These are phyloP conservation scores for Theropithecus gelada DNA, from an alignment of 2,113 vertebrate genomes.

Conservation along the genomic window DNA sequence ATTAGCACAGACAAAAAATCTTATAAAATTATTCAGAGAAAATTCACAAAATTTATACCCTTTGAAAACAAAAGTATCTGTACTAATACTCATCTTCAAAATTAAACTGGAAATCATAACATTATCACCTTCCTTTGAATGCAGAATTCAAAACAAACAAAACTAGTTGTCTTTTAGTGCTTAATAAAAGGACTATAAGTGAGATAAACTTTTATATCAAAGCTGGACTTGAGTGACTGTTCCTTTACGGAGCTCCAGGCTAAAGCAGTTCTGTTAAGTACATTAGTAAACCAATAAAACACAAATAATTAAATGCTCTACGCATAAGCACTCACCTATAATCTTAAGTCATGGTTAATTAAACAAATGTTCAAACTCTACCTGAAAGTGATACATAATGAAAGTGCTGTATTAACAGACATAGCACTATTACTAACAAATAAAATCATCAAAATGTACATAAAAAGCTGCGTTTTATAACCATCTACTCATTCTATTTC, in stretches of 20 bases:
- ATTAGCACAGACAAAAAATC: not conserved
- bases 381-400: not conserved
- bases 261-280: not conserved
- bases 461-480: conserved; percentile 39
- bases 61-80: not conserved
- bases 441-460: conserved; percentile 1
- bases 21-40: not conserved
- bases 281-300: conserved; percentile 32
- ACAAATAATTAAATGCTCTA: not conserved
- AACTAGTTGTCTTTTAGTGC: not conserved
- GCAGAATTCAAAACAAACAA: conserved; percentile 3
- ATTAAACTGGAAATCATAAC: not conserved
- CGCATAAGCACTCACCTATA: not conserved
- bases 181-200: not conserved
- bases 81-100: not conserved
- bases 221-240: not conserved
- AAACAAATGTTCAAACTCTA: not conserved
- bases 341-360: not conserved
- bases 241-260: not conserved
- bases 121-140: not conserved
- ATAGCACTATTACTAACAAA: not conserved
- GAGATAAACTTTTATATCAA: not conserved
- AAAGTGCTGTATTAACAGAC: not conserved
- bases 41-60: not conserved
- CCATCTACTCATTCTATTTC: conserved; percentile 31